A percentile compares a stretch with the other conserved stretches of the same genome.
Evolutionary conservation across 1,140 invertebrate species (phyloP).

Genomic region (Caenorhabditis elegans): DNA sequence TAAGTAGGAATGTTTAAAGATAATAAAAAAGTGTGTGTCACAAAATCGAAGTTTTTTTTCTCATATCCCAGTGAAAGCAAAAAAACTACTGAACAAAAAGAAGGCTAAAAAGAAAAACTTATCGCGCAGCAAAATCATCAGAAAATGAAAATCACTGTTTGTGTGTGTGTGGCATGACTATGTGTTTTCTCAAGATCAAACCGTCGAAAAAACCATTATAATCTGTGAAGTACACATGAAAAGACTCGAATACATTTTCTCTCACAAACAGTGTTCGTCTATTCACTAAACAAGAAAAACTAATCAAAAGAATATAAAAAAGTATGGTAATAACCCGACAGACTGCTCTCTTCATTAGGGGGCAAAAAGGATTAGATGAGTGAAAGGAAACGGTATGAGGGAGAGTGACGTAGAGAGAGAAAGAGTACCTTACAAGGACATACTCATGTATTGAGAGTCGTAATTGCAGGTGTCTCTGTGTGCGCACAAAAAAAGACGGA

Average conservation of each 20-base stretch:
- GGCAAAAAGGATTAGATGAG: constrained; percentile 13
- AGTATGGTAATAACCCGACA: background rate
- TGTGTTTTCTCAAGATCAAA: constrained; percentile 27
- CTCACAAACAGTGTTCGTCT: background rate
- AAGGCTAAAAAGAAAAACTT: background rate
- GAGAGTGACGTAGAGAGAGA: background rate
- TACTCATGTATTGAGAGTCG: background rate
- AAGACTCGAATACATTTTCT: background rate
- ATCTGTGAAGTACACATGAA: constrained; percentile 25
- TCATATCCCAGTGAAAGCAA: no score
- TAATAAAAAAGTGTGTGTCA: no score
- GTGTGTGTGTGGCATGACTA: constrained; percentile 9
- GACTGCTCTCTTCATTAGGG: background rate
- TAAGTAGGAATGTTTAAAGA: background rate
- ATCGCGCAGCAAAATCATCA: background rate
- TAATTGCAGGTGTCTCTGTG: constrained; percentile 16
- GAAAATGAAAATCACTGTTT: no score
- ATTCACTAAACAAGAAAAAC: no score
- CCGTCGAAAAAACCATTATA: background rate
- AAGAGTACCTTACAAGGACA: constrained; percentile 19
- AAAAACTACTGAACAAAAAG: no score
- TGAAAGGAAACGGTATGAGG: background rate
- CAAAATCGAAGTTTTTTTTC: no score
- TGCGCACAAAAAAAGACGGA: constrained; percentile 9
- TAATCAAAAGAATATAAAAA: background rate